These are phyloP conservation scores for Trachemys scripta DNA, from an alignment of 2,113 vertebrate species.

Conservation along the genomic window DNA sequence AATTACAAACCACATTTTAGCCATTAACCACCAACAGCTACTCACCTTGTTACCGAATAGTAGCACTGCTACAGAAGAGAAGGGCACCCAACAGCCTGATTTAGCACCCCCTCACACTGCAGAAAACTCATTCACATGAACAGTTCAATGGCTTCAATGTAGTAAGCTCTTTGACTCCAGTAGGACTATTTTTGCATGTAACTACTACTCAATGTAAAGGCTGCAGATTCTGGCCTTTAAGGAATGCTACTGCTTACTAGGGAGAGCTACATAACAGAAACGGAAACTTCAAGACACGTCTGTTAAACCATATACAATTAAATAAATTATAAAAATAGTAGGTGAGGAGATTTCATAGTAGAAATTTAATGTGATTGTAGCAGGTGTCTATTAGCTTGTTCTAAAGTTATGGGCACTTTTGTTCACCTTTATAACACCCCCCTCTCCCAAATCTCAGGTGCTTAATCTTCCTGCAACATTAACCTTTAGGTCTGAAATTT, in stretches of 20 bases:
- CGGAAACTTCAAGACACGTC: neutral
- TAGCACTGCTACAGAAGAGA: neutral
- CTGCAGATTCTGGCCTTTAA: neutral
- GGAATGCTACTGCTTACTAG: neutral
- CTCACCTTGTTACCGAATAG: neutral
- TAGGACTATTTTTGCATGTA: neutral
- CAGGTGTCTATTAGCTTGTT: neutral
- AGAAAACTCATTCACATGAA: neutral
- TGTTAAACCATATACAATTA: neutral
- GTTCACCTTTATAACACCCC: neutral
- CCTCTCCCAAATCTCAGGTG: rapidly evolving
- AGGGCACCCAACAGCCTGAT: neutral
- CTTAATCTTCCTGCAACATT: neutral
- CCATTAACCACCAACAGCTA: neutral
- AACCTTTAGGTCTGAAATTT: neutral
- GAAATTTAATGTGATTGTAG: neutral
- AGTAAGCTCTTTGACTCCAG: neutral
- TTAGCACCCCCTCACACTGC: neutral
- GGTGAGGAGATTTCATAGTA: neutral
- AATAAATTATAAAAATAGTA: neutral
- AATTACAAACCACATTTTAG: conserved; percentile 30
- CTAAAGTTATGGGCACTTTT: neutral
- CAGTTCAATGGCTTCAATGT: rapidly evolving
- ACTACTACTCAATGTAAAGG: neutral
- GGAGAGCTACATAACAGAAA: neutral